Evolutionary conservation across 2,888 invertebrate species (phyloP).

Genomic region (Dromius quadrimaculatus): DNA sequence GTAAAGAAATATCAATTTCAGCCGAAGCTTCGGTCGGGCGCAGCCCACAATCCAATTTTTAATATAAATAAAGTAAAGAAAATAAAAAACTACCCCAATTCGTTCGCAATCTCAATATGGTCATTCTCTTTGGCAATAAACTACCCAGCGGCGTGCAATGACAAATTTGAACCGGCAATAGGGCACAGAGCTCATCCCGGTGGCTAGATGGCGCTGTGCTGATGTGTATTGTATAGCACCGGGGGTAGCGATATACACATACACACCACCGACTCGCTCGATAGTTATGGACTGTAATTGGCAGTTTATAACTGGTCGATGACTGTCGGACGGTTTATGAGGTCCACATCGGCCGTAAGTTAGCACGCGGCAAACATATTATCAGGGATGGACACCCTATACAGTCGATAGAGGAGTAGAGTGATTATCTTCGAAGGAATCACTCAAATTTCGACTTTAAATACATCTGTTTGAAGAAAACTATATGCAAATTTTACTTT

Average conservation of each 20-base stretch:
- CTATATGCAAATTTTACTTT: too few species aligned
- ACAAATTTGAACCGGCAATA: slow-evolving; percentile 41
- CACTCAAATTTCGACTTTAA: too few species aligned
- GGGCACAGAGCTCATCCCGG: slow-evolving; percentile 33
- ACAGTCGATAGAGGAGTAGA: too few species aligned
- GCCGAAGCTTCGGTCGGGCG: too few species aligned
- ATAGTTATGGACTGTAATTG: slow-evolving; percentile 65
- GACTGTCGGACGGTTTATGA: slow-evolving; percentile 63
- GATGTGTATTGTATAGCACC: slow-evolving; percentile 5
- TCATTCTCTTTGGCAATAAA: slow-evolving; percentile 28
- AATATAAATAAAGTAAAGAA: neutral
- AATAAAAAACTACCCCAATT: too few species aligned
- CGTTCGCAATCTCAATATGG: slow-evolving; percentile 4
- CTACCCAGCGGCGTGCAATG: slow-evolving; percentile 20
- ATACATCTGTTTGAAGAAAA: too few species aligned
- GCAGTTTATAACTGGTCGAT: slow-evolving; percentile 63
- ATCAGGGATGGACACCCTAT: neutral
- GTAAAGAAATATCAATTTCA: too few species aligned
- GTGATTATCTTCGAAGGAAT: too few species aligned
- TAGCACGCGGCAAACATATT: slow-evolving; percentile 33
- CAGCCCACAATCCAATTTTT: too few species aligned
- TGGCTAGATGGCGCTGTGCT: neutral
- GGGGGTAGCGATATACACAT: neutral
- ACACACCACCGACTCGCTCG: slow-evolving; percentile 54
- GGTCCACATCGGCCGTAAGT: slow-evolving; percentile 57